A percentile compares a stretch with the other conserved stretches of the same genome.
These are phyloP conservation scores for Drosophila neotestacea DNA, from an alignment of 2,888 invertebrate genomes.

Conservation along the genomic window DNA sequence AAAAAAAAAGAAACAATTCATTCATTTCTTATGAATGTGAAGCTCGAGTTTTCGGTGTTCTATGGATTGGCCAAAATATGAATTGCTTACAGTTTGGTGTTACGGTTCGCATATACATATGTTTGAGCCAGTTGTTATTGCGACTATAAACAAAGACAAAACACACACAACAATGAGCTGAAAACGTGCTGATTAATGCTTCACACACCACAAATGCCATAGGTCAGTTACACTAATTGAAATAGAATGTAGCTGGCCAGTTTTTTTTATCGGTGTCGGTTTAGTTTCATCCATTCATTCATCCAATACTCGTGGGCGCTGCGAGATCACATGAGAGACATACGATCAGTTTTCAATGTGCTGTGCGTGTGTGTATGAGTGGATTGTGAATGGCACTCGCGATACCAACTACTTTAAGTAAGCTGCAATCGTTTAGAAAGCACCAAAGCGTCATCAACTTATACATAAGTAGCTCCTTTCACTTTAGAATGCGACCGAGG, in stretches of 20 bases:
- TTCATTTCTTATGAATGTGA: conserved; percentile 31
- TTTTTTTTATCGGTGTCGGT: conserved; percentile 13
- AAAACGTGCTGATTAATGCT: conserved; percentile 78
- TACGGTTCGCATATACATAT: conserved; percentile 14
- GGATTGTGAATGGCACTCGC: conserved; percentile 47
- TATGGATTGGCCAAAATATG: conserved; percentile 14
- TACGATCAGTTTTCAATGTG: conserved; percentile 26
- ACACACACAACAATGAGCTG: conserved; percentile 31
- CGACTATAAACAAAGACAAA: conserved; percentile 50
- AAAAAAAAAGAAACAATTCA: conserved; percentile 20
- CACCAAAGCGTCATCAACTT: conserved; percentile 36
- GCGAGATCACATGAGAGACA: conserved; percentile 16
- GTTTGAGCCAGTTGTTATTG: conserved; percentile 24
- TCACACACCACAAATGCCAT: conserved; percentile 65
- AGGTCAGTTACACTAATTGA: conserved; percentile 79
- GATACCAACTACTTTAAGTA: conserved; percentile 23
- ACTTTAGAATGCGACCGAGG: conserved; percentile 64
- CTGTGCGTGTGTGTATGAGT: conserved; percentile 4
- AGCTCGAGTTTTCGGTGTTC: conserved; percentile 24
- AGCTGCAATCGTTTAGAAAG: conserved; percentile 65
- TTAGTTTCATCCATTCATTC: conserved; percentile 18
- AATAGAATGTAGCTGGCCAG: conserved; percentile 67
- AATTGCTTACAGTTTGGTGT: conserved; percentile 27
- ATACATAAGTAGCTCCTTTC: conserved; percentile 57
- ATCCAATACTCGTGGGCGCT: conserved; percentile 50